Conservation (phyloP, 2,797 vertebrate species). For the Urocyon cinereoargenteus region DNA sequence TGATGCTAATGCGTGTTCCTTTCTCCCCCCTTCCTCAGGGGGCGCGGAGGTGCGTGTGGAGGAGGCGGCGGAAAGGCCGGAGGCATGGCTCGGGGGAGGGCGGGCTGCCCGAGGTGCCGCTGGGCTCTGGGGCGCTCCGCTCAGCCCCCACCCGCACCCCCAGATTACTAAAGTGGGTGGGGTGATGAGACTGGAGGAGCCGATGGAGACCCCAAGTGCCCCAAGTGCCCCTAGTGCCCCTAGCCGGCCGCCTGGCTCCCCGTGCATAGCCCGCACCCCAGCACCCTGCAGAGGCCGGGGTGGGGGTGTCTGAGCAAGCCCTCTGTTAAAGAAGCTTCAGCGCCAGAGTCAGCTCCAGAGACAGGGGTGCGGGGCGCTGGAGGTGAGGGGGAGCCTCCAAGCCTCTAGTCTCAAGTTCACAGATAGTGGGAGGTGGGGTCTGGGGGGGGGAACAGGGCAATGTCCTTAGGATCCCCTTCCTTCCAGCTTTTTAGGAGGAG, state of each 20-base stretch:
- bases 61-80: slow-evolving; percentile 56
- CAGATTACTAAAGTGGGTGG: slow-evolving; percentile 51
- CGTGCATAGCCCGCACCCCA: not conserved
- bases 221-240: not conserved
- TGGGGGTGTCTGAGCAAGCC: not conserved
- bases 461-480: not conserved
- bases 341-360: not conserved
- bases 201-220: not conserved
- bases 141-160: not conserved
- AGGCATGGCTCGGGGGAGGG: slow-evolving; percentile 38
- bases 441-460: not conserved
- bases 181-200: slow-evolving; percentile 39
- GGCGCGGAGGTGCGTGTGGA: slow-evolving; percentile 34
- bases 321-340: not conserved
- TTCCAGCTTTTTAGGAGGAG: not conserved
- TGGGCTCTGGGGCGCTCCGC: not conserved
- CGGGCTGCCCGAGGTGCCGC: not conserved
- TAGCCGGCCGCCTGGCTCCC: not conserved
- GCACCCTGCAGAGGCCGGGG: not conserved
- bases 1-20: not conserved
- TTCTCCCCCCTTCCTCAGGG: slow-evolving; percentile 14
- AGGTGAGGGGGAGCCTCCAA: not conserved
- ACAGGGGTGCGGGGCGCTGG: not conserved
- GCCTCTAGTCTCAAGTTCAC: not conserved
- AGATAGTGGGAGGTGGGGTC: not conserved